Evolutionary conservation across 2,797 vertebrate species (phyloP), one percentile per base, ranked within the genome.

Genomic region (Columba guinea): DNA sequence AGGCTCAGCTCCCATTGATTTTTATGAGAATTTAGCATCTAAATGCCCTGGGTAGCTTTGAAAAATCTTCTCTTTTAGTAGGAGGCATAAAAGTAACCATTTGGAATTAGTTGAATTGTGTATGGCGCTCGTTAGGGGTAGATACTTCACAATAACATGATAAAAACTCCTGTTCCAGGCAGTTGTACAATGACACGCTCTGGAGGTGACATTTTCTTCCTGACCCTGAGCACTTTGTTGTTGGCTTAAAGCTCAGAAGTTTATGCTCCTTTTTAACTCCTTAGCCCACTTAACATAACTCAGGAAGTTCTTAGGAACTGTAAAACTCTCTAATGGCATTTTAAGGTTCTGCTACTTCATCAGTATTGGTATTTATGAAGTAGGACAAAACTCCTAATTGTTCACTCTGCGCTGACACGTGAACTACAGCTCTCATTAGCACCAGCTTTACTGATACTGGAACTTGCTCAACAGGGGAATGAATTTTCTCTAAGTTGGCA

Each of bases 321-420:
- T 92, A 85, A 94, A 94, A 74, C 85, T 2, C 8, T 84, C 88
- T 77, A 59, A n/a, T 15, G 37, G 84, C 39, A 17, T 20, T 94
- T 92, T 74, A 79, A 82, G 58, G 56, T 49, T 59, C 71, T 93
- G 22, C 77, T 62, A 6, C 90, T 94, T 95, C 46, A 95, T 95
- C 95, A 90, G 86, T 94, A 94, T 84, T 65, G 88, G 84, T 84
- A 65, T 95, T 95, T 95, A 87, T 93, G 87, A 82, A 79, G 86
- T 76, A 37, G 64, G 69, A 46, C 74, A 74, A 22, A 58, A 16
- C 87, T 76, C 73, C 58, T 90, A 63, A 93, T 95, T 93, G 90
- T 87, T 73, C 70, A 10, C n/a, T 53, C 83, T 4, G 30, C 53
- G 3, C 49, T 85, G 91, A 37, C 53, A 14, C 1, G 53, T 55